Conservation (phyloP, 2,113 vertebrate genomes). For the Oreotrochilus melanogaster region DNA sequence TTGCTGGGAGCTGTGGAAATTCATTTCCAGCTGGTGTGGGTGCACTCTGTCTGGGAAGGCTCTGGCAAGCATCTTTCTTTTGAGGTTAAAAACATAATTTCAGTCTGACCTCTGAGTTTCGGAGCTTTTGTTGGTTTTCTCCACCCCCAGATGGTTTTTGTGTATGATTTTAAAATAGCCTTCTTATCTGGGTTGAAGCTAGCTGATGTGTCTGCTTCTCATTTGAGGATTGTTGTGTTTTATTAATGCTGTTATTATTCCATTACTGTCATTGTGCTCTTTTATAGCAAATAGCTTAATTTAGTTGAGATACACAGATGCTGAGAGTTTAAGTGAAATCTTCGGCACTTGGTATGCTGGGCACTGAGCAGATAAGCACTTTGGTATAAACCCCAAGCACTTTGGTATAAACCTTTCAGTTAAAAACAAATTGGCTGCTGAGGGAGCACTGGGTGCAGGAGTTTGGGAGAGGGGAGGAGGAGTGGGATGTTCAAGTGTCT, state of each 20-base stretch:
- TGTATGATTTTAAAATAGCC: conserved; percentile 68
- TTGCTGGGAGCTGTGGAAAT: conserved; percentile 37
- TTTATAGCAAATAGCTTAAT: conserved; percentile 77
- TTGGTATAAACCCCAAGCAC: conserved; percentile 26
- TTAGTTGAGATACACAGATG: conserved; percentile 77
- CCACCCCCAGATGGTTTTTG: conserved; percentile 62
- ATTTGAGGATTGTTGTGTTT: conserved; percentile 75
- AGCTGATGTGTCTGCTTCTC: conserved; percentile 53
- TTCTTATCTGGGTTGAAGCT: conserved; percentile 58
- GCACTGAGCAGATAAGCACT: conserved; percentile 53
- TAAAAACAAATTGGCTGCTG: background rate
- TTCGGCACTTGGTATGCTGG: conserved; percentile 64
- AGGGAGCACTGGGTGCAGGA: background rate
- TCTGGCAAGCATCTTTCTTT: conserved; percentile 58
- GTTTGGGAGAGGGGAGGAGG: background rate
- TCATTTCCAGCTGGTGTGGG: conserved; percentile 18
- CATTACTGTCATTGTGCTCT: conserved; percentile 78
- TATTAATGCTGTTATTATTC: conserved; percentile 80
- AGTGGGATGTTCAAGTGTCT: background rate
- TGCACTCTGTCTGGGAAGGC: background rate
- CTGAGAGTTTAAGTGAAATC: conserved; percentile 76
- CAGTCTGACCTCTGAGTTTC: conserved; percentile 58
- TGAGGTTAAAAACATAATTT: conserved; percentile 66
- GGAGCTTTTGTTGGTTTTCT: conserved; percentile 59
- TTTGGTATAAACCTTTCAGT: conserved; percentile 42